Percentiles rank a stretch among this genome's conserved stretches.
Evolutionary conservation across 2,113 vertebrate genomes (phyloP).

Genomic region (Monopterus albus): DNA sequence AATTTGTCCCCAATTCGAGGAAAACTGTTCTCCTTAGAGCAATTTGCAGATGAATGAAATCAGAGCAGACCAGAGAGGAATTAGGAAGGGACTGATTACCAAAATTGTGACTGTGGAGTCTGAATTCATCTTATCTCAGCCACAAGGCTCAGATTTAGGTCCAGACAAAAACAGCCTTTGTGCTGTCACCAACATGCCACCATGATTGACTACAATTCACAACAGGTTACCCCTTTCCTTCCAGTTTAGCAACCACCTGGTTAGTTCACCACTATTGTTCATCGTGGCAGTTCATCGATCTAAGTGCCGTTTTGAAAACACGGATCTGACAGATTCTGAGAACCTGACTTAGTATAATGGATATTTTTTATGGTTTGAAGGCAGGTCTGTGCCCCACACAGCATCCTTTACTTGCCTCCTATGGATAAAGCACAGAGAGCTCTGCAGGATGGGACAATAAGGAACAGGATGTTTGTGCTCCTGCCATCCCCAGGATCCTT

Average conservation of each 20-base stretch:
- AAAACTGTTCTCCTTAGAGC: slow-evolving; percentile 57
- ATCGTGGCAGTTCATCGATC: slow-evolving; percentile 21
- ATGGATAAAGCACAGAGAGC: slow-evolving; percentile 10
- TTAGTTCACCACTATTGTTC: slow-evolving; percentile 20
- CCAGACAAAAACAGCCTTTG: slow-evolving; percentile 50
- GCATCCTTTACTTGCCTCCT: slow-evolving; percentile 2
- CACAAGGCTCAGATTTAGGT: slow-evolving; percentile 25
- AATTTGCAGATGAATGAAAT: slow-evolving; percentile 73
- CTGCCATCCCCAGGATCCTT: slow-evolving; percentile 53
- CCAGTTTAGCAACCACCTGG: background rate
- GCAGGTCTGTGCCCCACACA: slow-evolving; percentile 10
- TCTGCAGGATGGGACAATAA: slow-evolving; percentile 43
- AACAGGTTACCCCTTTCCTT: slow-evolving; percentile 37
- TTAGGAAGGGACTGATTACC: slow-evolving; percentile 62
- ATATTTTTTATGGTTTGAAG: background rate
- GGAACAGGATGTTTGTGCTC: slow-evolving; percentile 64
- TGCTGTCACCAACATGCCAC: slow-evolving; percentile 11
- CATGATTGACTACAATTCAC: slow-evolving; percentile 25
- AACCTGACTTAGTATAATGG: background rate
- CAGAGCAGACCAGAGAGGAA: slow-evolving; percentile 53
- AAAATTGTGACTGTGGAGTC: slow-evolving; percentile 48
- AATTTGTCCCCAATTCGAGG: slow-evolving; percentile 28
- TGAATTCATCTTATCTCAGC: slow-evolving; percentile 67
- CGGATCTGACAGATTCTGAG: slow-evolving; percentile 17
- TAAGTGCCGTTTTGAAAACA: slow-evolving; percentile 17